These are phyloP conservation scores for Liasis olivaceus DNA, from an alignment of 2,797 vertebrate species.

Conservation along the genomic window DNA sequence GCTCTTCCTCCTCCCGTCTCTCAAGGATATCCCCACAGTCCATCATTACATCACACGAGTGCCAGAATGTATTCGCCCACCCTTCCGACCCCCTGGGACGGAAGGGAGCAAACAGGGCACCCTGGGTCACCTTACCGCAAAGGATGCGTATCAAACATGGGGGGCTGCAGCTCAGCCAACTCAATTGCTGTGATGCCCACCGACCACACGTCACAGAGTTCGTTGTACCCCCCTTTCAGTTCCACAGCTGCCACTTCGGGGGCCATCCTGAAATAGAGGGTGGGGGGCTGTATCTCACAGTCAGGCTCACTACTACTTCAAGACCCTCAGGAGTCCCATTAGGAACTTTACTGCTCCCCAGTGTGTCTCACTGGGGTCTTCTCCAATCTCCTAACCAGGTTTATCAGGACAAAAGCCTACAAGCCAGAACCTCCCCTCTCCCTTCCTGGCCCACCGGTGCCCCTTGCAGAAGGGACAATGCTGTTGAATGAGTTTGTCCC, in stretches of 20 bases:
- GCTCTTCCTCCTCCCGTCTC: too few relatives aligned
- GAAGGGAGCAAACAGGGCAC: background rate
- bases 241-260: conserved; percentile 92
- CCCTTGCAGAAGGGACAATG: background rate
- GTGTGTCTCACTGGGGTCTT: too few relatives aligned
- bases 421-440: too few relatives aligned
- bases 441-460: background rate
- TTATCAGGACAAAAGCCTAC: too few relatives aligned
- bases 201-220: conserved; percentile 91
- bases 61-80: background rate
- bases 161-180: conserved; percentile 87
- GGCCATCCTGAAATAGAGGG: conserved; percentile 83
- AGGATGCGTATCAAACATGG: conserved; percentile 87
- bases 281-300: background rate
- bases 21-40: too few relatives aligned
- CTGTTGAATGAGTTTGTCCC: background rate
- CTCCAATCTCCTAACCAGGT: background rate
- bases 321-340: background rate
- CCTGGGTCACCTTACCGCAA: conserved; percentile 74
- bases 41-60: too few relatives aligned
- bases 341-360: background rate
- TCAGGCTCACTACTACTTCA: background rate
- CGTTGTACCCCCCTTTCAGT: conserved; percentile 90
- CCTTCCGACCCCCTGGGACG: background rate
- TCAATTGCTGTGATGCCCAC: conserved; percentile 93